Conservation (phyloP, 2,797 vertebrate species). For the Gadopsis marmoratus region DNA sequence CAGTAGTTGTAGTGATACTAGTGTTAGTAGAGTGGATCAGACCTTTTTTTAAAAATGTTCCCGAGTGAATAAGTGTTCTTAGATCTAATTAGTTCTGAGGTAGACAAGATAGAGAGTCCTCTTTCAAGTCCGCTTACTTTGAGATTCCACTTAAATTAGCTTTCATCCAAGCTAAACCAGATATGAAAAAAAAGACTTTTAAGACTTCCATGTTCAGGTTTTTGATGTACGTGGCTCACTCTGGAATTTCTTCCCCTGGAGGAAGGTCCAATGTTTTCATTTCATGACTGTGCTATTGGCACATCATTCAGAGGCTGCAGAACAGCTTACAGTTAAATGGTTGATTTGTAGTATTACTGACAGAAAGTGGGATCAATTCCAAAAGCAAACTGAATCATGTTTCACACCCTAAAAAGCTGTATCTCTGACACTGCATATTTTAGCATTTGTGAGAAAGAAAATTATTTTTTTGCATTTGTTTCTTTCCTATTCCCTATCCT, state of each 20-base stretch:
- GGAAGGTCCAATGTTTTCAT: not conserved
- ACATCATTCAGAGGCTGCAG: slow-evolving; percentile 6
- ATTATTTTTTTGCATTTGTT: not conserved
- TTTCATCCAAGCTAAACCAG: slow-evolving; percentile 5
- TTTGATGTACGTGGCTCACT: not conserved
- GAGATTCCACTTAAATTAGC: slow-evolving; percentile 31
- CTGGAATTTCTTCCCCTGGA: not conserved
- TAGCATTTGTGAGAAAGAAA: not conserved
- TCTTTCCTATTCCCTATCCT: not conserved
- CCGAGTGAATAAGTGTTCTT: slow-evolving; percentile 24
- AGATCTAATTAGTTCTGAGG: slow-evolving; percentile 49
- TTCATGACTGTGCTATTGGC: slow-evolving; percentile 2
- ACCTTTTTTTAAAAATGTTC: slow-evolving; percentile 1
- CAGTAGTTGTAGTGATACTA: not conserved
- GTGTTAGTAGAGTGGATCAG: slow-evolving; percentile 14
- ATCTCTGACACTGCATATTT: not conserved
- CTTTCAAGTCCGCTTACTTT: slow-evolving; percentile 20
- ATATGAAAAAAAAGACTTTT: not conserved
- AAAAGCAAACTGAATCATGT: not conserved
- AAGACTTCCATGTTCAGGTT: not conserved
- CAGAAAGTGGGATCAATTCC: not conserved
- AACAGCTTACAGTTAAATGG: slow-evolving; percentile 6
- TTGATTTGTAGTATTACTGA: not conserved
- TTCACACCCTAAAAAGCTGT: not conserved
- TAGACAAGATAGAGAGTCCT: slow-evolving; percentile 31